phyloP scores from a whole-genome alignment of 2,797 vertebrate species.

The Cirrhinus mrigala region DNA sequence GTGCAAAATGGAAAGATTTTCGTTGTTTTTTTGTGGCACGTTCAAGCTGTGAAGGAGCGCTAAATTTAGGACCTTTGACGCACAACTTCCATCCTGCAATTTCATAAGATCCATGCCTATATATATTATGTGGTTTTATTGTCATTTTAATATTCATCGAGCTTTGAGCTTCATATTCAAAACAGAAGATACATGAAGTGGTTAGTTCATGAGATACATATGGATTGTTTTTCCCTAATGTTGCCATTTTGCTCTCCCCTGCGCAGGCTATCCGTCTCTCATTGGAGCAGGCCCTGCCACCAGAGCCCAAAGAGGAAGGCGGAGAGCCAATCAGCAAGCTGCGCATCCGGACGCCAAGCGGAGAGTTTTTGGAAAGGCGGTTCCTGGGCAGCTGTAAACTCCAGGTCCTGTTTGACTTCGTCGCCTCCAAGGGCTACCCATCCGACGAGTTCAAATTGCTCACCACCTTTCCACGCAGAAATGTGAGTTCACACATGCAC shows the following conservation, averaged over 20 bases:
- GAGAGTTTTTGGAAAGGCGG: conserved; percentile 94
- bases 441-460: conserved; percentile 97
- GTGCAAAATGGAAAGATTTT: conserved; percentile 11
- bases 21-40: neutral
- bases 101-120: neutral
- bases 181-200: neutral
- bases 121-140: neutral
- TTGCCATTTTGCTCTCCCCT: conserved; percentile 58
- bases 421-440: conserved; percentile 98
- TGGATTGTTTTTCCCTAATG: neutral
- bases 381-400: conserved; percentile 95
- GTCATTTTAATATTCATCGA: neutral
- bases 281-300: conserved; percentile 92
- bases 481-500: conserved; percentile 82
- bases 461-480: conserved; percentile 99
- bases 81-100: neutral
- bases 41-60: neutral
- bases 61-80: conserved; percentile 27
- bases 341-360: conserved; percentile 93
- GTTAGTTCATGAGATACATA: neutral
- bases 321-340: conserved; percentile 94
- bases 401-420: conserved; percentile 97
- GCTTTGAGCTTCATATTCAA: neutral
- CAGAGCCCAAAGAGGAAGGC: conserved; percentile 90
- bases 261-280: conserved; percentile 94